phyloP scores from a whole-genome alignment of 2,797 vertebrate species.

The Meriones psammophilus region DNA sequence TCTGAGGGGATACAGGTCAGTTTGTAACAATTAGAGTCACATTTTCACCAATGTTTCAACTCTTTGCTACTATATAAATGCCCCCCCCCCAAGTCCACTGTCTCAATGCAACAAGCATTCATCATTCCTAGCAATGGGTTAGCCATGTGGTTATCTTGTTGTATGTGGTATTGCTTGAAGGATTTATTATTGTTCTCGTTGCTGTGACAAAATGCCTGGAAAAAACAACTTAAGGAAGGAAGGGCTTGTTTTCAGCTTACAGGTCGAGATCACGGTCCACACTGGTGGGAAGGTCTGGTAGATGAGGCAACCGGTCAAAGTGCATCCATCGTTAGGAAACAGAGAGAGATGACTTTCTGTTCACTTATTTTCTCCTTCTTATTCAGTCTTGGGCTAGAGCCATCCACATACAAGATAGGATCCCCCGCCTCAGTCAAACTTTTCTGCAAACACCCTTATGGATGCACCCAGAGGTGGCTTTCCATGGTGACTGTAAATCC shows the following conservation, averaged over 20 bases:
- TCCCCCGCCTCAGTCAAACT: background rate
- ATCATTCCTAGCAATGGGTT: background rate
- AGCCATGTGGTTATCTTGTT: background rate
- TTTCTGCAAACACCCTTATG: background rate
- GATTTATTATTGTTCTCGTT: background rate
- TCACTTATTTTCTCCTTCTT: background rate
- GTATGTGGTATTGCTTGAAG: background rate
- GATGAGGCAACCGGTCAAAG: too few relatives aligned
- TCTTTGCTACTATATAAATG: background rate
- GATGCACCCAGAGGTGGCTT: background rate
- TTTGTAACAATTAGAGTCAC: background rate
- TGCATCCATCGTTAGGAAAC: background rate
- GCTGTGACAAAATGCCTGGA: background rate
- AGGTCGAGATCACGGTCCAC: background rate
- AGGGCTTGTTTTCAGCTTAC: background rate
- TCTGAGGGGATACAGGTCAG: background rate
- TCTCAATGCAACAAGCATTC: background rate
- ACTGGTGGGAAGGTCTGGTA: background rate
- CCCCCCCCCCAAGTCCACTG: background rate
- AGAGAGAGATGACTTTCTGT: background rate
- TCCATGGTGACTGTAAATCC: background rate
- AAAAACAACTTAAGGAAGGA: background rate
- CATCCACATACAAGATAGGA: background rate
- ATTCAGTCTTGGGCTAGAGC: background rate
- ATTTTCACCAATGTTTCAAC: background rate